Conservation (phyloP, 2,797 vertebrate species). For the Xerus rutilus region DNA sequence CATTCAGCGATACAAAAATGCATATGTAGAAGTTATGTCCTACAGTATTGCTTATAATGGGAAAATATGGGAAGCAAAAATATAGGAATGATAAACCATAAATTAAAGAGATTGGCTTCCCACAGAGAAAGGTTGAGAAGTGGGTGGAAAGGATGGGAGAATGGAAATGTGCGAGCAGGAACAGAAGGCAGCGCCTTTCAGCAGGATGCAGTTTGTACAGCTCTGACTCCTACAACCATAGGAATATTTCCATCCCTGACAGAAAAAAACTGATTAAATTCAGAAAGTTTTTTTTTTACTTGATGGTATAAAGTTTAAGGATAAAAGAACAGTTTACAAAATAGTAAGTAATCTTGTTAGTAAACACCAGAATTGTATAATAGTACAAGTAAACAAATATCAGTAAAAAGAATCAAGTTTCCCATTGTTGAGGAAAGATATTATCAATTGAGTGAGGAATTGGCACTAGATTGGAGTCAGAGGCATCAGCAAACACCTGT, state of each 20-base stretch:
- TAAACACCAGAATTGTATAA: not conserved
- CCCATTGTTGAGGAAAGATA: not conserved
- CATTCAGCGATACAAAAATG: not conserved
- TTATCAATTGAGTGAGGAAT: not conserved
- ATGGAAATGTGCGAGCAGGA: not conserved
- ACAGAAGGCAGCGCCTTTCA: not conserved
- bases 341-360: not conserved
- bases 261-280: not conserved
- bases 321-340: not conserved
- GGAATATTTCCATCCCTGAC: not conserved
- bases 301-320: not conserved
- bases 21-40: not conserved
- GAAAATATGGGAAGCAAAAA: not conserved
- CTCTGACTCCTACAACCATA: not conserved
- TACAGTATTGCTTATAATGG: not conserved
- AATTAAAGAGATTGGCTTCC: not conserved
- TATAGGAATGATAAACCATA: not conserved
- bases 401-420: not conserved
- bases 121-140: not conserved
- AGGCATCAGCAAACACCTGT: not conserved
- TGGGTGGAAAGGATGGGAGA: not conserved
- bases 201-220: not conserved
- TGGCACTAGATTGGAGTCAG: not conserved
- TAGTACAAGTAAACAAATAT: not conserved
- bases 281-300: conserved; percentile 3